These are phyloP conservation scores for Fistularia tabacaria DNA, from an alignment of 2,797 vertebrate genomes.

Conservation along the genomic window DNA sequence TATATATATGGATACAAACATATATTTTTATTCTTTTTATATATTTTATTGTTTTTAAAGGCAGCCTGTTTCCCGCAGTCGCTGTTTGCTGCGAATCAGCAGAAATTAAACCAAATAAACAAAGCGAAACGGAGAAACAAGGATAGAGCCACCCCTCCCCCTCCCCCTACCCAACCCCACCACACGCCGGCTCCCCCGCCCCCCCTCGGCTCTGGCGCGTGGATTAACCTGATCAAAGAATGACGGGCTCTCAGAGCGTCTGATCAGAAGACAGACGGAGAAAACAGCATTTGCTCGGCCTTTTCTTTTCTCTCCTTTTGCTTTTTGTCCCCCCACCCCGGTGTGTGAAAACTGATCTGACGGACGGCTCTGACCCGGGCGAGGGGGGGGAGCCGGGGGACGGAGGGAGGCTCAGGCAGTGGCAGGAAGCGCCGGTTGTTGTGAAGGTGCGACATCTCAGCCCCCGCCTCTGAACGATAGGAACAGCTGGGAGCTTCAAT, in stretches of 20 bases:
- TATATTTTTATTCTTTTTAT: too few relatives aligned
- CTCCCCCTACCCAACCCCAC: slow-evolving; percentile 5
- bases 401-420: slow-evolving; percentile 33
- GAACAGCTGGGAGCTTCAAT: slow-evolving; percentile 54
- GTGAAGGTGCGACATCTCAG: too few relatives aligned
- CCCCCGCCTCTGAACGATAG: slow-evolving; percentile 56
- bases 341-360: slow-evolving; percentile 46
- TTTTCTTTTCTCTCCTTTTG: slow-evolving; percentile 10
- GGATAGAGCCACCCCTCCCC: slow-evolving; percentile 36
- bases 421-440: too few relatives aligned
- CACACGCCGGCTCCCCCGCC: neutral
- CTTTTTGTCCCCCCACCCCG: too few relatives aligned
- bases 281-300: slow-evolving; percentile 62
- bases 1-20: too few relatives aligned
- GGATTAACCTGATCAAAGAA: slow-evolving; percentile 74
- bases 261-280: slow-evolving; percentile 66
- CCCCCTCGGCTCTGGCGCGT: too few relatives aligned
- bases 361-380: slow-evolving; percentile 45
- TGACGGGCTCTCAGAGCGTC: slow-evolving; percentile 51
- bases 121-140: slow-evolving; percentile 46
- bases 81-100: slow-evolving; percentile 67
- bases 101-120: slow-evolving; percentile 43
- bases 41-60: too few relatives aligned
- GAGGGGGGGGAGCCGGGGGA: too few relatives aligned
- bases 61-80: slow-evolving; percentile 41